Percentiles rank a stretch among this genome's conserved stretches.
These are phyloP conservation scores for Heliconius melpomene DNA, from an alignment of 1,140 invertebrate genomes.

Conservation along the genomic window DNA sequence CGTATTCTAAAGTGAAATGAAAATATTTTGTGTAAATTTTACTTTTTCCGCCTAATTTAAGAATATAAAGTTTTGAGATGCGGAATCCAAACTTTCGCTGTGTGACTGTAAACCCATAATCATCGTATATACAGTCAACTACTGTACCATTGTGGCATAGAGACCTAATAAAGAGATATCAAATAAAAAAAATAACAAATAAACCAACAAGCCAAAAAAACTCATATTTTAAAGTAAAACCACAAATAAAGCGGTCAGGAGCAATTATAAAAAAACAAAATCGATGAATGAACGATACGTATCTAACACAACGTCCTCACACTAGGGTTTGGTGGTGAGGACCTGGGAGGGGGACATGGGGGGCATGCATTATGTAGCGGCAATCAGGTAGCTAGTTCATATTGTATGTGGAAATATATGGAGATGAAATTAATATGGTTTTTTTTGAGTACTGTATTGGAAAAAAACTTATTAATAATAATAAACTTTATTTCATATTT, in stretches of 20 bases:
- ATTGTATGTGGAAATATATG: not conserved
- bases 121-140: no score
- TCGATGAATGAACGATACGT: constrained; percentile 19
- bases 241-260: constrained; percentile 4
- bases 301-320: constrained; percentile 17
- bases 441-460: no score
- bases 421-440: not conserved
- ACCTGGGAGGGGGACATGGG: constrained; percentile 15
- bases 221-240: constrained; percentile 9
- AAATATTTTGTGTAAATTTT: no score
- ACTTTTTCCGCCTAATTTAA: no score
- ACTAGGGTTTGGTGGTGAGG: not conserved
- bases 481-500: no score
- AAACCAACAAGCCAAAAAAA: not conserved
- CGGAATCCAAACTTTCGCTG: no score
- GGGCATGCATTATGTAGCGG: constrained; percentile 73
- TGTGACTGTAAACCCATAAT: no score
- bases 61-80: no score
- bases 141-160: not conserved
- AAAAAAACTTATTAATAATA: no score
- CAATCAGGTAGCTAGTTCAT: constrained; percentile 72
- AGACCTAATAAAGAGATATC: not conserved
- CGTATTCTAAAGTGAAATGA: no score
- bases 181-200: not conserved
- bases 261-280: constrained; percentile 26